Base-by-base conservation (phyloP, 1,140 invertebrate species). In the Cotesia typhae region DNA sequence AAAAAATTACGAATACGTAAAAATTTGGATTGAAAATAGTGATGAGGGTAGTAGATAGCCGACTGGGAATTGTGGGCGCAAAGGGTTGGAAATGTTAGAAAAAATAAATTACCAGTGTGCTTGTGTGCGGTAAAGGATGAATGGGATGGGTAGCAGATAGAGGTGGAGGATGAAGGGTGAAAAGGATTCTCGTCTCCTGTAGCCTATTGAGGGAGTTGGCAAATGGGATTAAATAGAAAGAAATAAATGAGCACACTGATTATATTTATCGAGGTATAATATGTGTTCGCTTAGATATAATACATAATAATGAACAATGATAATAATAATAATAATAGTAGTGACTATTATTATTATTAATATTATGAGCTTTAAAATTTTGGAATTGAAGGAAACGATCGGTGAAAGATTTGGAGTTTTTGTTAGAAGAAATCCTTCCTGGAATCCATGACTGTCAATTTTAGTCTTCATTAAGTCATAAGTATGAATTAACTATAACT, bases 231-330 rank as follows among this genome's bases (percentile, higher is more conserved):
- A 67, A 51, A 55, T 55, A 38, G 69, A 72, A 71, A 76, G 65
- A 72, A 76, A 75, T 77, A 78, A 74, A 78, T 75, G 53, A 74
- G 74, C 73, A 77, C 55, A 51, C 61, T 59, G 60, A 70, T 66
- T 72, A 75, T 75, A 72, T 71, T 81, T 81, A 82, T 80, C 75
- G 82, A 79, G 79, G 76, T 83, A 83, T 83, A 83, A 83, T 83
- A 82, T 83, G 81, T 83, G 81, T 83, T 83, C 81, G 80, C 82
- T 81, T 83, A 83, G 82, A 81, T 82, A 83, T 76, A 78, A 51
- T 82, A 82, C 78, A 78, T 80, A 76, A 78, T 80, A 80, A 64
- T 41, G 41, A 37, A 36, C 12, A 63, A 63, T 36, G 10, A 37
- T n/a, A 63, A 14, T 28, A 63, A 63, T n/a, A 35, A 47, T 47